These are phyloP conservation scores for Dipodomys merriami DNA, from an alignment of 2,113 vertebrate species.

Conservation along the genomic window DNA sequence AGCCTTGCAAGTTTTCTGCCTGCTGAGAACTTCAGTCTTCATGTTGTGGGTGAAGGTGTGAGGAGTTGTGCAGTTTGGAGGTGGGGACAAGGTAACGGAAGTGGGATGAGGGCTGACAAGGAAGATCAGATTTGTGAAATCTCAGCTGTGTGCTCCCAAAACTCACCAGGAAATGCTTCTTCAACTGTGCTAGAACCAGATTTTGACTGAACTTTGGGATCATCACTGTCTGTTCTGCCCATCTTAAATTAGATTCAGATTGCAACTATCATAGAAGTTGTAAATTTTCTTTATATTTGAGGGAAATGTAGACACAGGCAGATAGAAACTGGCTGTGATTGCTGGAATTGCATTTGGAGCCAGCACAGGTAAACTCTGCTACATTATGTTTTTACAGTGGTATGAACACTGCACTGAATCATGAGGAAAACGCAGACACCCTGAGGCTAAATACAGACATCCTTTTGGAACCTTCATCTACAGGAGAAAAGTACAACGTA, in stretches of 20 bases:
- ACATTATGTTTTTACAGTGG: background rate
- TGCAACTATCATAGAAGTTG: background rate
- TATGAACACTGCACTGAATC: background rate
- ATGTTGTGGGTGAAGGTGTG: background rate
- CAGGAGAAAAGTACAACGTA: background rate
- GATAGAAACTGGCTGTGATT: background rate
- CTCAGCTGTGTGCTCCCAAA: background rate
- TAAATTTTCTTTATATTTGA: background rate
- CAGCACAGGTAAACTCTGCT: background rate
- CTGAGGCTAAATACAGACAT: background rate
- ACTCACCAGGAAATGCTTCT: background rate
- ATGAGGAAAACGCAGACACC: background rate
- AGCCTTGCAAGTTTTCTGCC: background rate
- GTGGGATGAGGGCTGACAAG: background rate
- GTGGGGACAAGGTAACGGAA: background rate
- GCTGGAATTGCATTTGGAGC: background rate
- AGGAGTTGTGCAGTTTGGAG: background rate
- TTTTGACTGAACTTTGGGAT: background rate
- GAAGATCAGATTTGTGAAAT: background rate
- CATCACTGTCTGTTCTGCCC: background rate
- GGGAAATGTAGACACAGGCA: background rate
- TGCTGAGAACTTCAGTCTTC: background rate
- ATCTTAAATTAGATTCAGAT: background rate
- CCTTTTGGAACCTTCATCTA: background rate
- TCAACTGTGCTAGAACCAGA: background rate